Conservation (phyloP, 2,797 vertebrate species). For the Acridotheres tristis region DNA sequence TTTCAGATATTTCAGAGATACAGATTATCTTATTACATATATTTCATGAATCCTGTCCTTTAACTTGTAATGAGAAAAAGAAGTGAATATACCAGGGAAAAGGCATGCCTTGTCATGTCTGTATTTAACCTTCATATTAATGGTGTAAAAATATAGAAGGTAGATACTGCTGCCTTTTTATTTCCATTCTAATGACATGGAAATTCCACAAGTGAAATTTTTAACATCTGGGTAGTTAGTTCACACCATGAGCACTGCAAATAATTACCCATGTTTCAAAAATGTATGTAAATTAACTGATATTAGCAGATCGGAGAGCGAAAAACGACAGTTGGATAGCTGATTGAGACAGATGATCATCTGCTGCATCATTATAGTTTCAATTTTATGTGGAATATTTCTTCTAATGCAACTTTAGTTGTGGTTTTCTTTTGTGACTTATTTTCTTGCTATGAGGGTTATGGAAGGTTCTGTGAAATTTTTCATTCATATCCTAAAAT, state of each 20-base stretch:
- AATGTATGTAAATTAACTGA: neutral
- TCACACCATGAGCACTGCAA: neutral
- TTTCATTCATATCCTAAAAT: constrained; percentile 37
- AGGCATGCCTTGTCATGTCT: neutral
- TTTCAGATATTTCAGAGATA: neutral
- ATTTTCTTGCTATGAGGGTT: constrained; percentile 39
- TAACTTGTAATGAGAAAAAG: neutral
- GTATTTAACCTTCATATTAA: neutral
- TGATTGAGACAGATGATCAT: neutral
- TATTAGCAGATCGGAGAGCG: neutral
- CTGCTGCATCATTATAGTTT: neutral
- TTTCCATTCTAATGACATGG: neutral
- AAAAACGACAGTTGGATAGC: neutral
- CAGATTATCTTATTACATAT: neutral
- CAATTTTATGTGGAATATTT: neutral
- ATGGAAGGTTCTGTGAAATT: constrained; percentile 3
- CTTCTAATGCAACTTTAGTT: neutral
- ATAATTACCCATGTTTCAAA: neutral
- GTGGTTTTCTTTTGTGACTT: constrained; percentile 9
- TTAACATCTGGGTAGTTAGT: neutral
- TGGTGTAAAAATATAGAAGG: neutral
- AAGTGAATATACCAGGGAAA: neutral
- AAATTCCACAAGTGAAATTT: neutral
- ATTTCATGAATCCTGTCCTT: neutral
- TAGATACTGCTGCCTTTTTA: neutral